Evolutionary conservation across 2,113 vertebrate species (phyloP).

Genomic region (Dromas ardeola): DNA sequence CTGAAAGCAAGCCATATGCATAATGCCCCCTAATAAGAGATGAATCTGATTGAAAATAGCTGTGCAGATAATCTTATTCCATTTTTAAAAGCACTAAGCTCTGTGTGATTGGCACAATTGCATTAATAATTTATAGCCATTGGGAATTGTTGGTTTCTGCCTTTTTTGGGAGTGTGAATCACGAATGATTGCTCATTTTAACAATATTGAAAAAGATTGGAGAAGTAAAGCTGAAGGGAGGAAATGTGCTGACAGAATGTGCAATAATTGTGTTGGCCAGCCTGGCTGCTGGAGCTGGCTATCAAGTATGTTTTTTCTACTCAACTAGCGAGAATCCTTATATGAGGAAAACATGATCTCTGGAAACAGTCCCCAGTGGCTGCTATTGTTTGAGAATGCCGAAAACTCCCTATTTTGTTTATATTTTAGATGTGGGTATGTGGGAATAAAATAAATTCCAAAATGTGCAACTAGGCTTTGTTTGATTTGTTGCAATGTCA

Average conservation of each 20-base stretch:
- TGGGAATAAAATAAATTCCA: conserved; percentile 8
- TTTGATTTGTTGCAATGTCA: conserved; percentile 22
- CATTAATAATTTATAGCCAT: conserved; percentile 67
- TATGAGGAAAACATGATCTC: background rate
- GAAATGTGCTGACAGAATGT: conserved; percentile 56
- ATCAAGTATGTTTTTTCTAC: conserved; percentile 1
- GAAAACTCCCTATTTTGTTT: background rate
- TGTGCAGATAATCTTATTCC: conserved; percentile 42
- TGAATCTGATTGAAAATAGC: conserved; percentile 43
- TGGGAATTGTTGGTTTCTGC: conserved; percentile 58
- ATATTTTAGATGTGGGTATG: background rate
- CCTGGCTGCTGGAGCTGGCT: conserved; percentile 41
- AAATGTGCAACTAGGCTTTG: background rate
- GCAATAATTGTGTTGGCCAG: conserved; percentile 56
- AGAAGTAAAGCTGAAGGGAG: conserved; percentile 34
- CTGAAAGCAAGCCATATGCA: background rate
- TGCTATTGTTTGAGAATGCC: background rate
- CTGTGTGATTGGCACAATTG: conserved; percentile 60
- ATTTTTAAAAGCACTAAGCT: conserved; percentile 59
- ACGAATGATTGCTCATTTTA: conserved; percentile 58
- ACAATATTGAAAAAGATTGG: conserved; percentile 53
- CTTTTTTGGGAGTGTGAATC: conserved; percentile 61
- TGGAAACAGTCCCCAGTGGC: background rate
- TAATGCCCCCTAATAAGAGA: conserved; percentile 48
- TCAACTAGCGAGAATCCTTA: background rate